Evolutionary conservation across 1,140 invertebrate genomes (phyloP).

Genomic region (Euura saliciscinereae): DNA sequence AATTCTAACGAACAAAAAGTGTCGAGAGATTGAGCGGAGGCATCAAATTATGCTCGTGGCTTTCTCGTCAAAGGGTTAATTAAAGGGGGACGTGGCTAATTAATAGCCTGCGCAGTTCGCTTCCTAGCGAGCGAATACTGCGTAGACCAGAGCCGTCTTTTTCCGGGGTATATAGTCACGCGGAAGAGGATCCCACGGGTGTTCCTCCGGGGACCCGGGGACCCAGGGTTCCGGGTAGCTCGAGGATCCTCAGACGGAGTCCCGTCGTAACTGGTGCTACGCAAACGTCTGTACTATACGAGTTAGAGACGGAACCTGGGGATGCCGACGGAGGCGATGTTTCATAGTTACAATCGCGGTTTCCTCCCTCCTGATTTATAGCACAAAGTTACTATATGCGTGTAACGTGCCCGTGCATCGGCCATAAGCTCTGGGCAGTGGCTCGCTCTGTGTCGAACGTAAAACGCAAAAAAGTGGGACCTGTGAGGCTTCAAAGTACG

Average conservation of each 20-base stretch:
- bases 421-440: too few species aligned
- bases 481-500: too few species aligned
- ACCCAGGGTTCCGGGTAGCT: not conserved
- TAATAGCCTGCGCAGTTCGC: not conserved
- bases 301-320: not conserved
- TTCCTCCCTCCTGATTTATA: not conserved
- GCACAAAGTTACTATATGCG: not conserved
- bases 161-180: not conserved
- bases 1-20: too few species aligned
- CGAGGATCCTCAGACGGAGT: not conserved
- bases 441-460: too few species aligned
- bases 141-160: not conserved
- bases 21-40: not conserved
- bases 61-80: constrained; percentile 1
- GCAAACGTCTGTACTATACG: not conserved
- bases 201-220: too few species aligned
- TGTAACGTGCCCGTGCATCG: not conserved
- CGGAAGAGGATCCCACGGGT: not conserved
- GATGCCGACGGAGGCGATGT: not conserved
- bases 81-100: not conserved
- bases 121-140: not conserved
- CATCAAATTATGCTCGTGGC: not conserved
- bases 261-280: not conserved
- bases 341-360: constrained; percentile 1
- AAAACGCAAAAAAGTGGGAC: too few species aligned